Conservation (phyloP, 2,113 vertebrate genomes). For the Nannospalax galili region DNA sequence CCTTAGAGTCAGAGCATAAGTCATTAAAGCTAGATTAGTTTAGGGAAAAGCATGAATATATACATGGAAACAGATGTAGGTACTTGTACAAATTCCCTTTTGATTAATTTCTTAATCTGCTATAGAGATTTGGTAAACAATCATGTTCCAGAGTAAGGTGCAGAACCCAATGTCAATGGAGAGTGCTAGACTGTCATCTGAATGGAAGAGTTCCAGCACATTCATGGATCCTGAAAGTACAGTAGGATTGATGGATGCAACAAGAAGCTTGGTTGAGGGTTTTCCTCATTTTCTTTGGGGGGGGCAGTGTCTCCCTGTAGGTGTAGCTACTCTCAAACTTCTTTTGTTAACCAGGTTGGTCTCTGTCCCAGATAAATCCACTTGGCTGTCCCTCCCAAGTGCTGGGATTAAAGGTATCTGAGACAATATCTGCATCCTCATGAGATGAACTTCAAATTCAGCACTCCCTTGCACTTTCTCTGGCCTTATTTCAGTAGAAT, state of each 20-base stretch:
- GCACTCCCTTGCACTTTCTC: background rate
- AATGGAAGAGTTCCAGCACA: background rate
- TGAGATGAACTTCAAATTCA: background rate
- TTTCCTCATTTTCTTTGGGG: too few relatives aligned
- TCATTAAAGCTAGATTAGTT: background rate
- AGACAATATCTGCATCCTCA: background rate
- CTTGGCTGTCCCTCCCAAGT: too few relatives aligned
- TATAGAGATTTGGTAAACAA: background rate
- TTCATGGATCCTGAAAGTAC: background rate
- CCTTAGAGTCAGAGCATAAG: background rate
- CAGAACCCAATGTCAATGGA: background rate
- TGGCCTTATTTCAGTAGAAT: background rate
- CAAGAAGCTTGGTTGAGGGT: background rate
- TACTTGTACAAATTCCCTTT: background rate
- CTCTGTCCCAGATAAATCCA: too few relatives aligned
- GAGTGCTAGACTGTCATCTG: background rate
- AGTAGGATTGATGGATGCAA: background rate
- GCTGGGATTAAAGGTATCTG: too few relatives aligned
- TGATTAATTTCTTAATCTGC: background rate
- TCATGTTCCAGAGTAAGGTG: background rate
- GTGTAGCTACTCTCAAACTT: too few relatives aligned
- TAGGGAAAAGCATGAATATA: background rate
- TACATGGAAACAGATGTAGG: too few relatives aligned
- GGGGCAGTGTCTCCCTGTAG: too few relatives aligned
- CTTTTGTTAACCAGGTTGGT: too few relatives aligned